These are phyloP conservation scores for Trichomalopsis sarcophagae DNA, from an alignment of 1,140 invertebrate genomes.

Conservation along the genomic window DNA sequence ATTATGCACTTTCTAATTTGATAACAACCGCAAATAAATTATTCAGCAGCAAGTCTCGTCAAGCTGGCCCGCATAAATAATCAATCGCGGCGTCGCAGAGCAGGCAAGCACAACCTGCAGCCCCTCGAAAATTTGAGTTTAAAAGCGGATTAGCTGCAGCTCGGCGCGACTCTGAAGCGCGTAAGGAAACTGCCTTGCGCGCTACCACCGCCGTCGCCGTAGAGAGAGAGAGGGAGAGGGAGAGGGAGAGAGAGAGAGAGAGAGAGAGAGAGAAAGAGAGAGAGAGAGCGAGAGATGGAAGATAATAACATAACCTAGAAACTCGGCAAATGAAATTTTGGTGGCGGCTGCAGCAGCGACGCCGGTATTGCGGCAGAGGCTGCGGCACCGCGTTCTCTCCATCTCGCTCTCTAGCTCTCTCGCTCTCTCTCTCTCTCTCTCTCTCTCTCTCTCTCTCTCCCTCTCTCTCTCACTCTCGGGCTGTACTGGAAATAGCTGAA, in stretches of 20 bases:
- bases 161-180: neutral
- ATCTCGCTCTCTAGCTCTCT: neutral
- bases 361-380: neutral
- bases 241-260: too few relatives aligned
- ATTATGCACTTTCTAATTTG: slow-evolving; percentile 10
- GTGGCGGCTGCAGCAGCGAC: neutral
- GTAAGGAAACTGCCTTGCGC: neutral
- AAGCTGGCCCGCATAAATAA: slow-evolving; percentile 32
- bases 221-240: too few relatives aligned
- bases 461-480: neutral
- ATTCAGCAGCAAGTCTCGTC: slow-evolving; percentile 16
- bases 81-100: slow-evolving; percentile 13
- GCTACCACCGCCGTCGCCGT: neutral
- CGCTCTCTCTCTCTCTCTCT: neutral
- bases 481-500: neutral
- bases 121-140: slow-evolving; percentile 45
- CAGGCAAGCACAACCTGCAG: neutral
- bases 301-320: slow-evolving; percentile 43
- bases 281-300: neutral
- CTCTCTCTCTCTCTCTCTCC: neutral
- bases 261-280: too few relatives aligned
- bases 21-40: slow-evolving; percentile 18
- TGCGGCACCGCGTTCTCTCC: neutral
- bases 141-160: slow-evolving; percentile 38
- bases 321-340: slow-evolving; percentile 40